Base-by-base conservation (phyloP, 2,888 invertebrate species). In the Stenodera caucasica region DNA sequence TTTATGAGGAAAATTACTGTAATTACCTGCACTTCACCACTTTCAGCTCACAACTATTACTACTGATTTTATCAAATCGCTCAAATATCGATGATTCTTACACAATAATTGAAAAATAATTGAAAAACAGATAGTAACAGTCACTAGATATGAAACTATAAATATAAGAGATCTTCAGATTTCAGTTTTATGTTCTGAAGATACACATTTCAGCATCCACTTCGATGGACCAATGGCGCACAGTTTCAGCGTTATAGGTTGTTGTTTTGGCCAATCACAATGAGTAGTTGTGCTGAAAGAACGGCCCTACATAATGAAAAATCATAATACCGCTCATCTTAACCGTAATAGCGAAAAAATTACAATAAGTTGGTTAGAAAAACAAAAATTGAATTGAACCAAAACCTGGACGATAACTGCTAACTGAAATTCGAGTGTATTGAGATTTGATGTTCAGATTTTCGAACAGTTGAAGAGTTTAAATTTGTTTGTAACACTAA, bases 1-100 rank as follows among this genome's bases (percentile, higher is more conserved):
- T n/a, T n/a, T n/a, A n/a, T n/a, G n/a, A n/a, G n/a, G n/a, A n/a
- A 26, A 2, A 7, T 1, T 18, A 5, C n/a, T n/a, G 9, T 2
- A n/a, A 66, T 74, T 81, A 94, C 96, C 90, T 97, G 97, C 6
- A 96, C 96, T 0, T 97, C 97, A 55, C 94, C 94, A 78, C 97
- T 98, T 79, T 97, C 97, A 4, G 93, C 89, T 77, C 98, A 98
- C 8, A 11, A 40, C 11, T 40, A 35, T 35, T 15, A 37, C 64
- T 72, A 64, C 67, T n/a, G n/a, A n/a, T n/a, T n/a, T n/a, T n/a
- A n/a, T n/a, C n/a, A n/a, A n/a, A n/a, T 72, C 18, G 70, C 67
- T 57, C 49, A 50, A 32, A 15, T n/a, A n/a, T n/a, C n/a, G n/a
- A n/a, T n/a, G n/a, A n/a, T n/a, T n/a, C n/a, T n/a, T n/a, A n/a